Percentiles rank a stretch among this genome's conserved stretches.
These are phyloP conservation scores for Elachura formosa DNA, from an alignment of 2,113 vertebrate species.

Conservation along the genomic window DNA sequence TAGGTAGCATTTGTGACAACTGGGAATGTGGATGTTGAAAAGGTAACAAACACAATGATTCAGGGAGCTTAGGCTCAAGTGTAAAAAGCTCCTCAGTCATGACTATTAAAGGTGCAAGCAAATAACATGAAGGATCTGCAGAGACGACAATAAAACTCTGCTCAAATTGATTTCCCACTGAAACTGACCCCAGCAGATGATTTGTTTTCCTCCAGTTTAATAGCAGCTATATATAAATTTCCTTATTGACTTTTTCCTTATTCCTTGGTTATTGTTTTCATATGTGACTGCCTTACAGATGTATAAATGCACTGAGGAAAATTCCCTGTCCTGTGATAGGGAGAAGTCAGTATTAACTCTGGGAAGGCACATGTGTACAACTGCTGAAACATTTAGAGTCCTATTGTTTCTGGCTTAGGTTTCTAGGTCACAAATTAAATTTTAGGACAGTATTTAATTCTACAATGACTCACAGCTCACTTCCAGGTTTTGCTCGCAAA, in stretches of 20 bases:
- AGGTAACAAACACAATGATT: conserved; percentile 31
- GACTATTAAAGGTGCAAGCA: conserved; percentile 47
- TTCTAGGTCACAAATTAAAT: neutral
- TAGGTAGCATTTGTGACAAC: conserved; percentile 30
- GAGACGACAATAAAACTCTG: conserved; percentile 17
- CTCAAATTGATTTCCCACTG: conserved; percentile 48
- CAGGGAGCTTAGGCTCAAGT: conserved; percentile 18
- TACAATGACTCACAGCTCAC: neutral
- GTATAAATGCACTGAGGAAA: neutral
- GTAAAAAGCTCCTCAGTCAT: conserved; percentile 30
- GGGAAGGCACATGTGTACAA: neutral
- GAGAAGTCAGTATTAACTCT: neutral
- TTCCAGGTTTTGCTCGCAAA: neutral
- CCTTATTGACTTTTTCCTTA: conserved; percentile 41
- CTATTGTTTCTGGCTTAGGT: neutral
- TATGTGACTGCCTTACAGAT: conserved; percentile 26
- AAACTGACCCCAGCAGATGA: conserved; percentile 32
- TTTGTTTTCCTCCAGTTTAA: conserved; percentile 49
- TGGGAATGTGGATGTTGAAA: conserved; percentile 47
- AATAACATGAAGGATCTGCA: conserved; percentile 27
- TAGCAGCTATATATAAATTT: conserved; percentile 59
- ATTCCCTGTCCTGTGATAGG: neutral
- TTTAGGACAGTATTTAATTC: neutral
- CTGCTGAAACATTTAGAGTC: conserved; percentile 3
- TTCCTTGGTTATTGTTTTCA: conserved; percentile 53